Evolutionary conservation across 2,888 invertebrate species (phyloP).

Genomic region (Brenthis daphne): DNA sequence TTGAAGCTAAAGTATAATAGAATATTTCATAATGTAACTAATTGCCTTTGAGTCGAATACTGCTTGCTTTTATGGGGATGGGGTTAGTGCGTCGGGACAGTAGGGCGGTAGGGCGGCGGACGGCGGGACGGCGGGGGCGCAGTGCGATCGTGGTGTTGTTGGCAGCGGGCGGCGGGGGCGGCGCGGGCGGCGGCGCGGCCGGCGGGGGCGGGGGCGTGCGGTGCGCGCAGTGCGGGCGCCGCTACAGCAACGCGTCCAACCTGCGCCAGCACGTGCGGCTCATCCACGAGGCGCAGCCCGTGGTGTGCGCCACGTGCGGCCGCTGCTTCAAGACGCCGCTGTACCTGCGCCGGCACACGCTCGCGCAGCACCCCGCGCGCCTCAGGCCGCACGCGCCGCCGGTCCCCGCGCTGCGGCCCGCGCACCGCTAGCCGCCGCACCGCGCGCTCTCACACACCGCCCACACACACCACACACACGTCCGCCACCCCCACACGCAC

Average conservation of each 20-base stretch:
- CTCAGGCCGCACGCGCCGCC: constrained; percentile 58
- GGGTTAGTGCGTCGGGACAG: constrained; percentile 33
- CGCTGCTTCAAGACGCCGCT: constrained; percentile 89
- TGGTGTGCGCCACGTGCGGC: constrained; percentile 86
- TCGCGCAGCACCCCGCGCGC: constrained; percentile 84
- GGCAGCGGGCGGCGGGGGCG: constrained; percentile 44
- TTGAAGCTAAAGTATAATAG: no score
- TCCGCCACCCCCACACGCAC: constrained; percentile 1
- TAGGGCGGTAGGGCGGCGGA: constrained; percentile 39
- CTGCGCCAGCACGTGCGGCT: constrained; percentile 89
- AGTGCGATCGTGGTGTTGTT: constrained; percentile 24
- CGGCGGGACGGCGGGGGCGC: constrained; percentile 41
- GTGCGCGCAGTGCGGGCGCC: constrained; percentile 86
- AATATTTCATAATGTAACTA: no score
- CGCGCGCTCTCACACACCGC: constrained; percentile 46
- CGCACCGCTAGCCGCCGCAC: constrained; percentile 35
- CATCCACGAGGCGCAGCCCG: constrained; percentile 87
- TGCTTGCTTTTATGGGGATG: no score
- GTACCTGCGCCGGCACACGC: constrained; percentile 88
- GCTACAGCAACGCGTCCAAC: constrained; percentile 88
- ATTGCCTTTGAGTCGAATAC: no score
- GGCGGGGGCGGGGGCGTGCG: constrained; percentile 68
- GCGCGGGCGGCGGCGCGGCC: constrained; percentile 66
- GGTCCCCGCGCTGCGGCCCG: constrained; percentile 62
- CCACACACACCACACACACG: constrained; percentile 13